Percentiles rank a stretch among this genome's conserved stretches.
Conservation (phyloP, 2,888 invertebrate species). For the Cephus spinipes region DNA sequence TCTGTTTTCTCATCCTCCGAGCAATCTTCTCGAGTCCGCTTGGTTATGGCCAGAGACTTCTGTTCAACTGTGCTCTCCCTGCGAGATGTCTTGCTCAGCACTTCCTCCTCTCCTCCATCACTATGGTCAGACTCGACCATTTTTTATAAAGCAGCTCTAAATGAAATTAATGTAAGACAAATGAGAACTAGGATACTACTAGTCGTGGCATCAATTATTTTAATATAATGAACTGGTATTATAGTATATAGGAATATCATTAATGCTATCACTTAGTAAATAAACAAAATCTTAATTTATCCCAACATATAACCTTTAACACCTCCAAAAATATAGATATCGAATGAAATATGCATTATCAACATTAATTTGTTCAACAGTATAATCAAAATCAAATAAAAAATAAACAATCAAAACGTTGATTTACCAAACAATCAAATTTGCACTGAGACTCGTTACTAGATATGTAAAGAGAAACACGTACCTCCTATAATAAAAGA, state of each 20-base stretch:
- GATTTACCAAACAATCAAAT: neutral
- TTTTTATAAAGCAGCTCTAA: conserved; percentile 16
- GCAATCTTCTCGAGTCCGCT: conserved; percentile 41
- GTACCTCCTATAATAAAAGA: neutral
- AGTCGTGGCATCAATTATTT: neutral
- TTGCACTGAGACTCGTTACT: neutral
- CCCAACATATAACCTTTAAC: neutral
- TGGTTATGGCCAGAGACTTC: conserved; percentile 29
- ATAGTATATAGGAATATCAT: neutral
- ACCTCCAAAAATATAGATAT: neutral
- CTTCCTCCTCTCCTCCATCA: conserved; percentile 28
- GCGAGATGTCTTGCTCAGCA: conserved; percentile 9
- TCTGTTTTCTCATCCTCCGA: conserved; percentile 38
- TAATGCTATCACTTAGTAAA: neutral
- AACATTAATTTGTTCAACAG: neutral
- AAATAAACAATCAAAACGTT: neutral
- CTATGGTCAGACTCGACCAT: conserved; percentile 55
- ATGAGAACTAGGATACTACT: neutral
- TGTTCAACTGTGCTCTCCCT: conserved; percentile 22
- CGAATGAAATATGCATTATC: no score
- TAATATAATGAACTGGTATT: neutral
- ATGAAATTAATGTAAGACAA: neutral
- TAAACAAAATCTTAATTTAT: neutral
- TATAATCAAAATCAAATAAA: neutral
- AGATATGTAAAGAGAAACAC: neutral